Percentiles rank a stretch among this genome's conserved stretches.
phyloP scores from a whole-genome alignment of 2,888 invertebrate genomes.

The Eremobia ochroleuca region DNA sequence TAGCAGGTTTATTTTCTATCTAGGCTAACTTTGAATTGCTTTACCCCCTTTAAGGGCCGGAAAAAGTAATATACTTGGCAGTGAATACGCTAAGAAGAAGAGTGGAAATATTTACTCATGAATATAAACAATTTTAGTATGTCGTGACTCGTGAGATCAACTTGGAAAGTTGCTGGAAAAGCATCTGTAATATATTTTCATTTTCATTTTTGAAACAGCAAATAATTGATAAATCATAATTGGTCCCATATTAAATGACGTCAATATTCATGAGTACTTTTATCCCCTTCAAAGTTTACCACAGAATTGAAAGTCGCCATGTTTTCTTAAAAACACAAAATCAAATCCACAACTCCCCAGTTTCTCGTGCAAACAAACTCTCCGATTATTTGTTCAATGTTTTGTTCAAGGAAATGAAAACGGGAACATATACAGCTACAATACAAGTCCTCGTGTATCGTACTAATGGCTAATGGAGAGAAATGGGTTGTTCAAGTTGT shows the following conservation, averaged over 20 bases:
- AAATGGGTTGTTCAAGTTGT: constrained; percentile 35
- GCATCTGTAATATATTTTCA: background rate
- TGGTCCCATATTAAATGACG: background rate
- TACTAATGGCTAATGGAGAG: constrained; percentile 59
- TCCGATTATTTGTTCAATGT: constrained; percentile 8
- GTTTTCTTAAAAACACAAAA: background rate
- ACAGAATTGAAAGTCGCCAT: background rate
- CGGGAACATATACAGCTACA: background rate
- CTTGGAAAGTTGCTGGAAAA: background rate
- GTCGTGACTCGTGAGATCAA: no score
- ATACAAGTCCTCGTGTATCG: constrained; percentile 21
- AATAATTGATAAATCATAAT: background rate
- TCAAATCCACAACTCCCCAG: background rate
- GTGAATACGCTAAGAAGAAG: background rate
- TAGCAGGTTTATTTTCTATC: constrained; percentile 2
- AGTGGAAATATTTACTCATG: background rate
- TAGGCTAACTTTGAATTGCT: background rate
- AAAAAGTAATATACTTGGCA: no score
- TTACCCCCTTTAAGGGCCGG: background rate
- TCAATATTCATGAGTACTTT: no score
- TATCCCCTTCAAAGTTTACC: background rate
- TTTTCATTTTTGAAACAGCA: background rate
- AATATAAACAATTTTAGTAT: background rate
- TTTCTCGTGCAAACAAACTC: constrained; percentile 13
- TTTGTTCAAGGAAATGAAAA: constrained; percentile 30